Percentiles rank a stretch among this genome's conserved stretches.
phyloP scores from a whole-genome alignment of 2,888 invertebrate species.

The Galeopsomyia nigrocyanea region DNA sequence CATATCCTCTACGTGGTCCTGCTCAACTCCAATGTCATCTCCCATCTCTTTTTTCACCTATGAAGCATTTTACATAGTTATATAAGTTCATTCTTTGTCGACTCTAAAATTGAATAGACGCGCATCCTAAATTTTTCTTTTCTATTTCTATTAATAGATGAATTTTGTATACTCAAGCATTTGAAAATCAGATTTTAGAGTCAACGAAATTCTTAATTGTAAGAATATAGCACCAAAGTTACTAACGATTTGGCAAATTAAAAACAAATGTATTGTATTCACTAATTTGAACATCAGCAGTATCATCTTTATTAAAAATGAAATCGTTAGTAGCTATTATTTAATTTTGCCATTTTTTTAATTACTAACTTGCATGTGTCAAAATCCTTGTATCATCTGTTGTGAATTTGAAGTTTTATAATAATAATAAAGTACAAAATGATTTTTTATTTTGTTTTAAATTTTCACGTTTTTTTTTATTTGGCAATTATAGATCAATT shows the following conservation, averaged over 20 bases:
- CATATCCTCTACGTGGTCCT: constrained; percentile 51
- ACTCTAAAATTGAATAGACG: not conserved
- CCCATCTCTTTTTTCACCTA: constrained; percentile 7
- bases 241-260: too few relatives aligned
- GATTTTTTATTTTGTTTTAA: not conserved
- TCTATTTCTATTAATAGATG: too few relatives aligned
- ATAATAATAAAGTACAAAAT: too few relatives aligned
- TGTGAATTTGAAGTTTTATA: too few relatives aligned
- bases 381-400: not conserved
- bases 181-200: not conserved
- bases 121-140: too few relatives aligned
- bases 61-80: constrained; percentile 17
- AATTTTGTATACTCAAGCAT: not conserved
- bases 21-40: constrained; percentile 43
- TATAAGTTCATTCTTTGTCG: constrained; percentile 11
- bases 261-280: not conserved
- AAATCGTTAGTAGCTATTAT: too few relatives aligned
- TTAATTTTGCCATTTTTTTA: too few relatives aligned
- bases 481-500: too few relatives aligned
- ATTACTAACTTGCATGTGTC: constrained; percentile 14
- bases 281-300: too few relatives aligned
- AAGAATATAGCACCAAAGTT: too few relatives aligned
- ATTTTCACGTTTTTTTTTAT: too few relatives aligned
- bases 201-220: too few relatives aligned
- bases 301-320: constrained; percentile 10